Evolutionary conservation across 2,888 invertebrate species (phyloP), one percentile per base, ranked within the genome.

Genomic region (Taenaris catops): DNA sequence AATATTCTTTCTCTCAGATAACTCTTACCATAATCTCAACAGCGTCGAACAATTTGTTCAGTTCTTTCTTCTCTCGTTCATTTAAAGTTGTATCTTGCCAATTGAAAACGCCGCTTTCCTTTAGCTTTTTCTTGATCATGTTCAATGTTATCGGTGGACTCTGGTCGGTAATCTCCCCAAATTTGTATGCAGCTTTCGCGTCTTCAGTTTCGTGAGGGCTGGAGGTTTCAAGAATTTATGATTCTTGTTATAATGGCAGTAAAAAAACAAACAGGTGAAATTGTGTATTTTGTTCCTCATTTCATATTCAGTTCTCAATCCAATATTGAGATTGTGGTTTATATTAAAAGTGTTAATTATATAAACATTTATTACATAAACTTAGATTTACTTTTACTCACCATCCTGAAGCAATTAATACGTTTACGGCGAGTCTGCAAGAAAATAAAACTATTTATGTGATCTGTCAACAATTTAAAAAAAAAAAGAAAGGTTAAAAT

Each of bases 11-110:
- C n/a, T n/a, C n/a, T n/a, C n/a, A 14, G 14, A 14, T 14, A 3
- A 24, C n/a, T 32, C 58, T 49, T 32, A 83, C 84, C 79, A 79
- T 78, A 34, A 83, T 72, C 35, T 80, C 74, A 1, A 84, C 60
- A 3, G 73, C 66, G 1, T 76, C 73, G 11, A 72, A 81, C 21
- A 84, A 39, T 34, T 73, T 78, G 2, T 28, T 55, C 32, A 81
- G 34, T 25, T 84, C 79, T 20, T 80, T 80, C 38, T 43, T 69
- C 55, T 84, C 78, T 1, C 53, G 48, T 0, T 62, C 61, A 0
- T 37, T 63, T 1, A 83, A 51, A 0, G 28, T 46, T 0, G 44
- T 42, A 19, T 65, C 63, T 3, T 68, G 36, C 29, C 38, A 53
- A 48, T 79, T 53, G 46, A 81, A 78, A 1, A 83, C 59, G 1